These are phyloP conservation scores for Epistrophella euchroma DNA, from an alignment of 2,888 invertebrate species.

Conservation along the genomic window DNA sequence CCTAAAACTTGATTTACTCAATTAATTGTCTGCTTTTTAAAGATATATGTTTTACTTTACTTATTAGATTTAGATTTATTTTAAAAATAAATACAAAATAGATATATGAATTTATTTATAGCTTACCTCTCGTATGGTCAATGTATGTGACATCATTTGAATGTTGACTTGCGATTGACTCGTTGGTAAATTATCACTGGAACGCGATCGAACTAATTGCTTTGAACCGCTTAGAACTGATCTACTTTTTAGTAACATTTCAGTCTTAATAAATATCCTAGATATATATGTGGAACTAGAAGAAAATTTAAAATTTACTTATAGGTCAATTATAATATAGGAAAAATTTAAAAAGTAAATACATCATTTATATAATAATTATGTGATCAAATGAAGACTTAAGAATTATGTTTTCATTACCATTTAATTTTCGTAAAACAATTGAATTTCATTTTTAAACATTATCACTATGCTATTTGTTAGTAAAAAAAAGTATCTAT, in stretches of 20 bases:
- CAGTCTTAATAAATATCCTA: conserved; percentile 95
- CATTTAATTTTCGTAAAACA: too few species aligned
- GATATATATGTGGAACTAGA: conserved; percentile 95
- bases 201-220: conserved; percentile 92
- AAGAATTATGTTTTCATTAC: too few species aligned
- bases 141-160: conserved; percentile 97
- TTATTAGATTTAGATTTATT: conserved; percentile 20
- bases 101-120: conserved; percentile 41
- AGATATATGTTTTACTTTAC: conserved; percentile 30
- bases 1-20: conserved; percentile 1
- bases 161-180: conserved; percentile 97
- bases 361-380: not conserved
- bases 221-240: conserved; percentile 90
- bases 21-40: conserved; percentile 27
- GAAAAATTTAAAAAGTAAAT: not conserved
- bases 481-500: too few species aligned
- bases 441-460: too few species aligned
- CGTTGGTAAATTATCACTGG: conserved; percentile 95
- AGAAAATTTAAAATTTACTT: conserved; percentile 58
- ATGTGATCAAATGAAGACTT: too few species aligned
- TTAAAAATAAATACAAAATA: conserved; percentile 10
- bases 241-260: conserved; percentile 96
- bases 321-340: not conserved
- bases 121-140: conserved; percentile 95
- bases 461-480: too few species aligned